A percentile compares a stretch with the other conserved stretches of the same genome.
Evolutionary conservation across 2,888 invertebrate genomes (phyloP).

Genomic region (Camptogramma bilineatum): DNA sequence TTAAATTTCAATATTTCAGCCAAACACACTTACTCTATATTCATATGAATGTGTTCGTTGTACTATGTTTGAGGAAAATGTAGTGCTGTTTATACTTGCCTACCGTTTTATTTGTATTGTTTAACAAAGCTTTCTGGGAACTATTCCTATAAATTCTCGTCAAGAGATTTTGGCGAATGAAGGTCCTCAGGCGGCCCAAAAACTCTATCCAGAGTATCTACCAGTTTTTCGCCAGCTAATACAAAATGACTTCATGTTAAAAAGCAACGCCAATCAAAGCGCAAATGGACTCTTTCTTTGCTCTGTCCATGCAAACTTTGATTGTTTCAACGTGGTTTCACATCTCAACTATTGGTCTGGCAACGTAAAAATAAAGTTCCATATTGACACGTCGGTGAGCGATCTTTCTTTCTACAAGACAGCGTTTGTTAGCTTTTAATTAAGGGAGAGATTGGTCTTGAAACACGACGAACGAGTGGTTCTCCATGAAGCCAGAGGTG

Average conservation of each 20-base stretch:
- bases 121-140: neutral
- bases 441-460: neutral
- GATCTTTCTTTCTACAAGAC: neutral
- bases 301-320: neutral
- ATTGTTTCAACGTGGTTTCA: neutral
- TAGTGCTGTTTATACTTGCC: neutral
- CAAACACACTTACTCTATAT: constrained; percentile 5
- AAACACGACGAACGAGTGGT: neutral
- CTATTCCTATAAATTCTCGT: neutral
- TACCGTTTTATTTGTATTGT: neutral
- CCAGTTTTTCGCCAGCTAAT: no score
- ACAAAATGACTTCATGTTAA: neutral
- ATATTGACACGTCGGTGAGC: neutral
- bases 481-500: neutral
- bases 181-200: no score
- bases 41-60: neutral
- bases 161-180: neutral
- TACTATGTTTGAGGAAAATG: neutral
- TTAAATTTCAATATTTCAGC: constrained; percentile 37
- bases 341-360: neutral
- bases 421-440: constrained; percentile 16
- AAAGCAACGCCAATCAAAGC: no score
- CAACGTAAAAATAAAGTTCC: neutral
- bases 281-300: neutral
- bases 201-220: no score